phyloP scores from a whole-genome alignment of 2,113 vertebrate genomes.

The Rallus limicola region DNA sequence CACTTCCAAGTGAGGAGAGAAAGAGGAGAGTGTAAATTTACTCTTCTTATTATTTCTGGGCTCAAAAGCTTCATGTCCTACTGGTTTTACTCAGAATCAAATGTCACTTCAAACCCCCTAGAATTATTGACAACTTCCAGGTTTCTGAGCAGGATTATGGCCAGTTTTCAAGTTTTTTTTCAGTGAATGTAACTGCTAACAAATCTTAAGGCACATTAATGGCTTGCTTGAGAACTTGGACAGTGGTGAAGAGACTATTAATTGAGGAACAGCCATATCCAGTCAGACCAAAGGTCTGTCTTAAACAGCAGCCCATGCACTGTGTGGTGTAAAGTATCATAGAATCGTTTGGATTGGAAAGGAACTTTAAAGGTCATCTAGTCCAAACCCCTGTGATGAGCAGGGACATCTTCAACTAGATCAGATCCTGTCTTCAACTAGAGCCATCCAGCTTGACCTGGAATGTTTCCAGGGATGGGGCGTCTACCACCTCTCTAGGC shows the following conservation, averaged over 20 bases:
- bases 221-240: not conserved
- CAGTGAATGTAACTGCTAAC: not conserved
- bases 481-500: too few relatives aligned
- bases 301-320: not conserved
- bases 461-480: not conserved
- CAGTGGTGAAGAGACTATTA: not conserved
- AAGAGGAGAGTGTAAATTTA: constrained; percentile 5
- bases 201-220: not conserved
- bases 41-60: not conserved
- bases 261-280: not conserved
- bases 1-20: constrained; percentile 21
- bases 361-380: not conserved
- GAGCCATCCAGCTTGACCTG: not conserved
- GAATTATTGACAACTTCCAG: not conserved
- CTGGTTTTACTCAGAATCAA: not conserved
- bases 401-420: not conserved
- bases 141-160: not conserved
- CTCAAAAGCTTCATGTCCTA: not conserved
- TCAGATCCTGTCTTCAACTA: not conserved
- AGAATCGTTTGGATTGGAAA: not conserved
- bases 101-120: not conserved
- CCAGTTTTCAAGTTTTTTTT: not conserved
- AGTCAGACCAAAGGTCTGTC: not conserved
- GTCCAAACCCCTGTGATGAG: not conserved
- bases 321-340: not conserved